Base-by-base conservation (phyloP, 2,113 vertebrate genomes). In the Oryzias celebensis region DNA sequence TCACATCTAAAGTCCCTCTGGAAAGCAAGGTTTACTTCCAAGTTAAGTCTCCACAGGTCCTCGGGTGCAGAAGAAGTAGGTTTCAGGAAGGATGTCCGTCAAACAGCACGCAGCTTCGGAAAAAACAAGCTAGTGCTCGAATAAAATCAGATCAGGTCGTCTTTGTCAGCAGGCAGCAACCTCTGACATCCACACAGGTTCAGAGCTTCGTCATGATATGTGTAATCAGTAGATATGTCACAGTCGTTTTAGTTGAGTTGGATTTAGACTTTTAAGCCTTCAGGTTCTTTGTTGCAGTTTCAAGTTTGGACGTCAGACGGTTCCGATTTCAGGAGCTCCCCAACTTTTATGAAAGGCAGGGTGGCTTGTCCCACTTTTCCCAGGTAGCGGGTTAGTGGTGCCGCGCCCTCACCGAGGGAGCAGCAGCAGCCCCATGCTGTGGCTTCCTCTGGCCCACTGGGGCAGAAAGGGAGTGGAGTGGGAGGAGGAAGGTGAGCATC, bases 341-440 rank as follows among this genome's bases (percentile, higher is more conserved):
- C 90, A 82, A 86, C 91, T 42, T 91, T 92, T 77, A 92, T 66
- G 81, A 95, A 91, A 83, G 93, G 87, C 87, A 92, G 84, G 78
- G 92, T 87, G 71, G 92, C 90, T 74, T 92, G 92, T 71, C 93
- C 91, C 90, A 96, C 92, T 89, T 94, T 97, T 86, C 90, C 91
- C 79, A 95, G 92, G 87, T 91, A 92, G 49, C 93, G 93, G 69
- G 91, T 92, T 68, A 94, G 86, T 88, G 87, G 73, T 60, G 87
- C 80, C 23, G 92, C 85, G 14, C 74, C 65, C n/a, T 72, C 84
- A 62, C 87, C 85, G 66, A 88, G 80, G 87, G 88, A 73, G 80
- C 78, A 93, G 81, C 96, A 98, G 85, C 94, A 94, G 56, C 88
- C 88, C 94, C 93, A 93, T 2, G 87, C 85, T 64, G 91, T 71